phyloP scores from a whole-genome alignment of 2,888 invertebrate genomes.

The Melipona bicolor region DNA sequence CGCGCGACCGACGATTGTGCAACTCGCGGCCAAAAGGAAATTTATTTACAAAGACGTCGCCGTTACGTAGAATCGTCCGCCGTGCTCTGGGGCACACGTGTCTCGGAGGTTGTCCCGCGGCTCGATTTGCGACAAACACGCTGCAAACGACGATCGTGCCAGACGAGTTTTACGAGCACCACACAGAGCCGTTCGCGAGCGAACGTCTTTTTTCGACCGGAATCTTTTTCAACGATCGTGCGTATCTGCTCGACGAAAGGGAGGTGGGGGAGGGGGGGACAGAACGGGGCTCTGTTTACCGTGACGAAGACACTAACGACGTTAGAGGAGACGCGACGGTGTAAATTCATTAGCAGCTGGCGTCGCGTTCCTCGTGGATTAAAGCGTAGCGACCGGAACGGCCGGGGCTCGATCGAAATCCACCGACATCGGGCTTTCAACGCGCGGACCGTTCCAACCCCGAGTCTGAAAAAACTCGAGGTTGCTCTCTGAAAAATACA shows the following conservation, averaged over 20 bases:
- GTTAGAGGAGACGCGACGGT: slow-evolving; percentile 40
- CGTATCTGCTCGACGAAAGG: slow-evolving; percentile 36
- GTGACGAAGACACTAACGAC: slow-evolving; percentile 41
- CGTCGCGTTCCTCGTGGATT: slow-evolving; percentile 41
- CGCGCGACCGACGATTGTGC: slow-evolving; percentile 31
- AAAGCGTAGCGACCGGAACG: slow-evolving; percentile 36
- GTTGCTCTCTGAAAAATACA: not conserved
- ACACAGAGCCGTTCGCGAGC: not conserved
- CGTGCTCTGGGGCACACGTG: not conserved
- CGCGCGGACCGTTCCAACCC: not conserved
- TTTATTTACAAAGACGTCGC: not conserved
- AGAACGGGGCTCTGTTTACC: slow-evolving; percentile 35
- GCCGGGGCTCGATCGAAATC: slow-evolving; percentile 5
- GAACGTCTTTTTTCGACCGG: slow-evolving; percentile 29
- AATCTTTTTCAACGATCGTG: slow-evolving; percentile 48
- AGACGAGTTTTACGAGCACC: slow-evolving; percentile 59
- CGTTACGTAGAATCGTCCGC: not conserved
- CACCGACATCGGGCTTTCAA: not conserved
- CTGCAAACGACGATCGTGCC: slow-evolving; percentile 38
- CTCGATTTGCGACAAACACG: slow-evolving; percentile 60
- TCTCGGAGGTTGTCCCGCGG: slow-evolving; percentile 20
- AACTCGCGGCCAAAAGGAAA: not conserved
- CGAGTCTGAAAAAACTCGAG: not conserved
- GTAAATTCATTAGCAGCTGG: slow-evolving; percentile 52
- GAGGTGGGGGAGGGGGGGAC: too few species aligned